Conservation (phyloP, 2,113 vertebrate species). For the Indicator indicator region DNA sequence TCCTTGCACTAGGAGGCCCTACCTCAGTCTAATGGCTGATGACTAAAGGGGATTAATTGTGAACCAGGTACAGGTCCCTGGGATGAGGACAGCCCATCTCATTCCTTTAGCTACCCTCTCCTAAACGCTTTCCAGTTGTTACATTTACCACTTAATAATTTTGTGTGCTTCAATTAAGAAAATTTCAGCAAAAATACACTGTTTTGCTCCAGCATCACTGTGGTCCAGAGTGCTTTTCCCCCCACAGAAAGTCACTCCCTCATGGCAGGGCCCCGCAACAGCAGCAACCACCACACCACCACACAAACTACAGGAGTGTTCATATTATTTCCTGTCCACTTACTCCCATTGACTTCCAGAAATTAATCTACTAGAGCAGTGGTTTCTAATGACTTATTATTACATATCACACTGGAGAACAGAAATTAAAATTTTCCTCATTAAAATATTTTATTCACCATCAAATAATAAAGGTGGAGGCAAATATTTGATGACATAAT, state of each 20-base stretch:
- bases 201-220: background rate
- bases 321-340: background rate
- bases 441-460: conserved; percentile 60
- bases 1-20: background rate
- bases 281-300: background rate
- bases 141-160: background rate
- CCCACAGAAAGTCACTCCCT: background rate
- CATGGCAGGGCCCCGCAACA: rapidly evolving
- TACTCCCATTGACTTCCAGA: background rate
- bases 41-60: background rate
- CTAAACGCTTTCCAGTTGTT: background rate
- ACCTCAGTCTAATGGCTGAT: background rate
- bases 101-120: background rate
- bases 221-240: background rate
- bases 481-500: background rate
- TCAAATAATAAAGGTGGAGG: background rate
- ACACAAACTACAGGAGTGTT: background rate
- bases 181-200: background rate
- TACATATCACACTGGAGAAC: background rate
- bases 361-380: background rate
- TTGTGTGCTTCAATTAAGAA: background rate
- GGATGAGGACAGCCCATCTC: background rate
- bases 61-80: no score
- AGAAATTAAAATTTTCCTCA: background rate
- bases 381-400: background rate